Evolutionary conservation across 2,113 vertebrate genomes (phyloP).

Genomic region (Bos indicus): DNA sequence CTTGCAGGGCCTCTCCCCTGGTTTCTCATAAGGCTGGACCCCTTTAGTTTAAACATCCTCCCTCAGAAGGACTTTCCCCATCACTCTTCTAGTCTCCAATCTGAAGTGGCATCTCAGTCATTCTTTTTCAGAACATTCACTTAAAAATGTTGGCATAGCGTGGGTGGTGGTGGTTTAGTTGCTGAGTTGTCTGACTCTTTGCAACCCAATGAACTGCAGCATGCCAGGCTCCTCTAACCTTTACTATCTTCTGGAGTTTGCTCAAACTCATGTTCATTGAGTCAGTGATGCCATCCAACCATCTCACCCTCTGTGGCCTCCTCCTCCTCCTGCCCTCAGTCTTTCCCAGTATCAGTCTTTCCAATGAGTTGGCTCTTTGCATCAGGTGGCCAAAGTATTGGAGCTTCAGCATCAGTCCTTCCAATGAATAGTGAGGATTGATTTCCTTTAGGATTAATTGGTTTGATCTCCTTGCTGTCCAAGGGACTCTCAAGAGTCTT

Average conservation of each 20-base stretch:
- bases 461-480: not conserved
- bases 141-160: not conserved
- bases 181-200: not conserved
- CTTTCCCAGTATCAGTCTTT: not conserved
- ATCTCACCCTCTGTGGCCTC: not conserved
- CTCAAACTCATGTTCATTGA: not conserved
- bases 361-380: not conserved
- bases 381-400: not conserved
- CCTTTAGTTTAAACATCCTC: not conserved
- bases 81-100: not conserved
- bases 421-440: not conserved
- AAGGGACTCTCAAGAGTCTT: not conserved
- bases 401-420: not conserved
- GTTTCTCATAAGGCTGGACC: not conserved
- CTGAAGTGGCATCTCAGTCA: not conserved
- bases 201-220: not conserved
- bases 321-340: not conserved
- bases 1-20: not conserved
- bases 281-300: not conserved
- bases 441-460: not conserved
- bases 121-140: not conserved
- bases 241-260: not conserved
- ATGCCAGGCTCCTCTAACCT: not conserved
- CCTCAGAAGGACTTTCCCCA: not conserved
- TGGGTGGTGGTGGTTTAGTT: not conserved